These are phyloP conservation scores for Echinops telfairi DNA, from an alignment of 2,113 vertebrate genomes.

Conservation along the genomic window DNA sequence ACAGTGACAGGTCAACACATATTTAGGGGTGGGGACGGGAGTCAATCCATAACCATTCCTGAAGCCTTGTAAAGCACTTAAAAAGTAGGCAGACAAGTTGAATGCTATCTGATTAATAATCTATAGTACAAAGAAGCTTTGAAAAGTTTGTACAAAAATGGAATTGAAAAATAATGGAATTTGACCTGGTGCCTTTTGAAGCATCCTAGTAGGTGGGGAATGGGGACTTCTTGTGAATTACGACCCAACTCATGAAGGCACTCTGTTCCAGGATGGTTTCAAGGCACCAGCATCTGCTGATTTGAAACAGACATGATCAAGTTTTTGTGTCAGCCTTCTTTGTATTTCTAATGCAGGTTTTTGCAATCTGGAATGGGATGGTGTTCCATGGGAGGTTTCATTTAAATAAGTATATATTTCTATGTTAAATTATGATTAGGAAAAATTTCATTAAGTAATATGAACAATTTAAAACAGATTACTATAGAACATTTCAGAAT, in stretches of 20 bases:
- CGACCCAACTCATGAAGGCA: neutral
- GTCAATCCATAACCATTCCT: neutral
- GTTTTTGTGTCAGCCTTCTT: neutral
- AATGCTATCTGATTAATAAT: neutral
- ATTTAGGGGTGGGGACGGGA: neutral
- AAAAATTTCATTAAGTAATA: neutral
- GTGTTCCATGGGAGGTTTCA: neutral
- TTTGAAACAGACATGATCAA: neutral
- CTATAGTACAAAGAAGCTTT: too few relatives aligned
- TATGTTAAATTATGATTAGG: neutral
- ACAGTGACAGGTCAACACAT: neutral
- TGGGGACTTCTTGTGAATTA: neutral
- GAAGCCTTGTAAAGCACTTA: neutral
- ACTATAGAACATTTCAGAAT: neutral
- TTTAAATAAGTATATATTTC: neutral
- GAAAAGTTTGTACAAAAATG: too few relatives aligned
- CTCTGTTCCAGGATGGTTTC: neutral
- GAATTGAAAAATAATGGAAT: too few relatives aligned
- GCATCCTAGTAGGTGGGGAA: neutral
- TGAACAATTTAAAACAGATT: conserved; percentile 52
- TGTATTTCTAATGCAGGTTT: neutral
- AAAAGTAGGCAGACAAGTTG: neutral
- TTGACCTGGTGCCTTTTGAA: too few relatives aligned
- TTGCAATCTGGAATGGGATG: neutral
- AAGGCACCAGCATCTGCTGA: neutral